A percentile compares a stretch with the other conserved stretches of the same genome.
Conservation (phyloP, 2,797 vertebrate species). For the Limosa lapponica region DNA sequence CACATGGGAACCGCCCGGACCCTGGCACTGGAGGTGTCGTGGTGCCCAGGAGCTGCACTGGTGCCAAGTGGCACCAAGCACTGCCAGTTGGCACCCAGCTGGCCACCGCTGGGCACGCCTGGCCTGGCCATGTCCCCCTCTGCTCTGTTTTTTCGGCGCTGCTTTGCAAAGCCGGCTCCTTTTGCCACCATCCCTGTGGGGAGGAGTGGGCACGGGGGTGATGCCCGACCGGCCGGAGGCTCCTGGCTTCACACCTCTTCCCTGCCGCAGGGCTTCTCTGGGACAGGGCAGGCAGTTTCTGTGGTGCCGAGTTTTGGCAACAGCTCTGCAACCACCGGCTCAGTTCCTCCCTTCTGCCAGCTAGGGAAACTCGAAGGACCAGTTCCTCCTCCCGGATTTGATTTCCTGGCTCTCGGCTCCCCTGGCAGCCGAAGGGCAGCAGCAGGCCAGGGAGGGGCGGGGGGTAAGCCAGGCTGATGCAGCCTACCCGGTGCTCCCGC, state of each 20-base stretch:
- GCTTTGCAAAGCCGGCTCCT: neutral
- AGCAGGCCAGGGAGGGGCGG: neutral
- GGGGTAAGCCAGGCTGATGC: neutral
- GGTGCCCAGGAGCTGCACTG: neutral
- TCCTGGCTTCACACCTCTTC: neutral
- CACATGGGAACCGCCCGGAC: rapidly evolving
- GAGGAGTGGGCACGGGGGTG: rapidly evolving
- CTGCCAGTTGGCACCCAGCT: rapidly evolving
- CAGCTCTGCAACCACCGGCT: neutral
- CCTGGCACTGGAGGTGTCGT: rapidly evolving
- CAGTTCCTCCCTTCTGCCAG: neutral
- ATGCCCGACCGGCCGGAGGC: rapidly evolving
- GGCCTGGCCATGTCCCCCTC: neutral
- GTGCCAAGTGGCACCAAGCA: neutral
- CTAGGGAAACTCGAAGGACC: constrained; percentile 33
- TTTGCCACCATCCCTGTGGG: rapidly evolving
- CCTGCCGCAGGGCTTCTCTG: rapidly evolving
- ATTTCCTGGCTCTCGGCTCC: rapidly evolving
- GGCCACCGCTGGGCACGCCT: rapidly evolving
- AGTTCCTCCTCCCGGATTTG: neutral
- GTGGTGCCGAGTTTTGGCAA: neutral
- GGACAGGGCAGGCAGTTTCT: neutral
- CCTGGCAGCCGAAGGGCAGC: neutral
- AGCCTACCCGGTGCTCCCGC: neutral
- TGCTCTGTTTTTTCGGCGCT: neutral